A percentile compares a stretch with the other conserved stretches of the same genome.
Conservation (phyloP, 1,140 invertebrate genomes). For the Branchinecta lynchi region DNA sequence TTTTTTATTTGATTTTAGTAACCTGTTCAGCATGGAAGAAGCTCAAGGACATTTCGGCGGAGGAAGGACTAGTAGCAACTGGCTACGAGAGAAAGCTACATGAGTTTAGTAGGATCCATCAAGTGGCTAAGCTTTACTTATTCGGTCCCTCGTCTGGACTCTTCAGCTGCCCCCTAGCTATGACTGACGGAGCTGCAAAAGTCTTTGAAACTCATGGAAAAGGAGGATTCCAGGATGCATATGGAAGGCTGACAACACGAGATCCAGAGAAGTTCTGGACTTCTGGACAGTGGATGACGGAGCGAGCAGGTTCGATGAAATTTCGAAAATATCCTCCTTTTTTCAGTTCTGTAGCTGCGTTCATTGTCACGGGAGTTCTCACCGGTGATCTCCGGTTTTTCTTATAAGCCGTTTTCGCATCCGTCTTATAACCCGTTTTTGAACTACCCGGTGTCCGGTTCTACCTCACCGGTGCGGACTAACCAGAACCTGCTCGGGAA, state of each 20-base stretch:
- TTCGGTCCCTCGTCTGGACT: slow-evolving; percentile 40
- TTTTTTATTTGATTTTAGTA: slow-evolving; percentile 24
- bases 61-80: slow-evolving; percentile 41
- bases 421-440: too few species aligned
- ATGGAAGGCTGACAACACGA: slow-evolving; percentile 32
- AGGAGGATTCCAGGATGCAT: slow-evolving; percentile 29
- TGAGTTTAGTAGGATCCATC: slow-evolving; percentile 39
- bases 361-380: too few species aligned
- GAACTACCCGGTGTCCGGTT: too few species aligned
- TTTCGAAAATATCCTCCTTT: background rate
- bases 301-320: slow-evolving; percentile 31
- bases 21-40: slow-evolving; percentile 40
- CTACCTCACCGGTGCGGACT: too few species aligned
- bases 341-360: background rate
- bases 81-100: slow-evolving; percentile 38
- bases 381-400: too few species aligned
- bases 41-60: slow-evolving; percentile 39
- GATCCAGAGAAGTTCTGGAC: slow-evolving; percentile 41
- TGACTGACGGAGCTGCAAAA: slow-evolving; percentile 46
- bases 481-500: too few species aligned
- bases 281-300: slow-evolving; percentile 49
- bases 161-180: slow-evolving; percentile 43
- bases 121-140: slow-evolving; percentile 40
- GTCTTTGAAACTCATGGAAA: slow-evolving; percentile 32
- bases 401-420: too few species aligned